Evolutionary conservation across 1,140 invertebrate species (phyloP).

Genomic region (Cecropterus lyciades): DNA sequence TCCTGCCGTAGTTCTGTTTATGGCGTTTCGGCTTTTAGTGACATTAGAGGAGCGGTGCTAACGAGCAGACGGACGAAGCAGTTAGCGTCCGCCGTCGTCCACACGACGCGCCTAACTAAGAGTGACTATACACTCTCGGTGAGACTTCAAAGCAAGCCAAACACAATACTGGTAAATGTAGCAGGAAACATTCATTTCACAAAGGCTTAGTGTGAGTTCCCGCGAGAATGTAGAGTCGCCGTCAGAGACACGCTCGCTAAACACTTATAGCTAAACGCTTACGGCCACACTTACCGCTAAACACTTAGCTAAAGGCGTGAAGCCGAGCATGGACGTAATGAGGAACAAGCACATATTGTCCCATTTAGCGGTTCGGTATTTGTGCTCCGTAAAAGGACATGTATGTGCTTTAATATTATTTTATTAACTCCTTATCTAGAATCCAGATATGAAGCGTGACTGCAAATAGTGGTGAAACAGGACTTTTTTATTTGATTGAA

Average conservation of each 20-base stretch:
- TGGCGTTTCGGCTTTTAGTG: slow-evolving; percentile 15
- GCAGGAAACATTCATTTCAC: too few species aligned
- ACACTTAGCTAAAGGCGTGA: slow-evolving; percentile 13
- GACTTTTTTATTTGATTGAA: too few species aligned
- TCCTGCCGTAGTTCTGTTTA: neutral
- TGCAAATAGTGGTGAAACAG: too few species aligned
- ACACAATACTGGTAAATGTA: too few species aligned
- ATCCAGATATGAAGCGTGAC: too few species aligned
- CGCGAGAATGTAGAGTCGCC: neutral
- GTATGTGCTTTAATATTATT: neutral
- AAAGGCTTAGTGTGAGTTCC: neutral
- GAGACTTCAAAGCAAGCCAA: too few species aligned
- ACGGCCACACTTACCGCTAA: slow-evolving; percentile 9
- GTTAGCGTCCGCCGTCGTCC: neutral
- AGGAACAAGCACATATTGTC: neutral
- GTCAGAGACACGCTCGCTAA: neutral
- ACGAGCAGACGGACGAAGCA: slow-evolving; percentile 1
- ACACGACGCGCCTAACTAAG: neutral
- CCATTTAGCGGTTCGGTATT: neutral
- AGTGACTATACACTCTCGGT: neutral
- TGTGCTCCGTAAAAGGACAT: neutral
- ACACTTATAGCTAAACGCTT: slow-evolving; percentile 2
- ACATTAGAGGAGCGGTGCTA: slow-evolving; percentile 5
- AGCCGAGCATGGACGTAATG: neutral
- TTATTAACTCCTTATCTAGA: neutral